Evolutionary conservation across 2,888 invertebrate genomes (phyloP), one percentile per base, ranked within the genome.

Genomic region (Xanthia togata): DNA sequence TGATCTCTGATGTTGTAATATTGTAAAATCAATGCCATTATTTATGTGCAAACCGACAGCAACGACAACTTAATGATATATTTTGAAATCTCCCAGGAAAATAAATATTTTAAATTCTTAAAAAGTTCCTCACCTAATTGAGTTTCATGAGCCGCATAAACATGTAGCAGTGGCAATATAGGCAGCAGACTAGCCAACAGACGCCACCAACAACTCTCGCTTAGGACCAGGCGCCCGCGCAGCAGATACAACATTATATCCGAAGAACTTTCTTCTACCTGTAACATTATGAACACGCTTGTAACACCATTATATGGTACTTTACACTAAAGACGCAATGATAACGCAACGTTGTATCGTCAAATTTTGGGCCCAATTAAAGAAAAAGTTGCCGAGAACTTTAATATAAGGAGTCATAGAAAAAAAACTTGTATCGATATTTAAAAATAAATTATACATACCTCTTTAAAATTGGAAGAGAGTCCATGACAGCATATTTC

Each of bases 401-500:
- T 35, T 17, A n/a, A 67, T 3, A 59, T 59, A 31, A 47, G 12
- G 1, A 2, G 23, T 6, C 9, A 67, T 4, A 8, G 20, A 50
- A 31, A 1, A 31, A 31, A 31, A 31, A 31, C 31, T 31, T 31
- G 2, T 31, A 2, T 31, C 2, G 31, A 2, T 31, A 31, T 31
- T 31, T 31, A 31, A 31, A 31, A 31, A 31, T 2, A 31, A 47
- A 20, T 23, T 17, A 35, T 6, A 83, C 55, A 57, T 74, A 94
- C 96, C 92, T 94, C 93, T 87, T 92, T 91, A 14, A 85, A 86
- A 44, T 89, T 89, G 0, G 96, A 96, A 17, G 94, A 96, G 20
- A 97, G 88, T 64, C 98, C 98, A 90, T 97, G 97, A 84, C 97
- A 97, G 79, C 97, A 97, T 55, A 98, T 97, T 94, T 98, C 98